Percentiles rank a stretch among this genome's conserved stretches.
phyloP scores from a whole-genome alignment of 2,113 vertebrate genomes.

The Corynorhinus townsendii region DNA sequence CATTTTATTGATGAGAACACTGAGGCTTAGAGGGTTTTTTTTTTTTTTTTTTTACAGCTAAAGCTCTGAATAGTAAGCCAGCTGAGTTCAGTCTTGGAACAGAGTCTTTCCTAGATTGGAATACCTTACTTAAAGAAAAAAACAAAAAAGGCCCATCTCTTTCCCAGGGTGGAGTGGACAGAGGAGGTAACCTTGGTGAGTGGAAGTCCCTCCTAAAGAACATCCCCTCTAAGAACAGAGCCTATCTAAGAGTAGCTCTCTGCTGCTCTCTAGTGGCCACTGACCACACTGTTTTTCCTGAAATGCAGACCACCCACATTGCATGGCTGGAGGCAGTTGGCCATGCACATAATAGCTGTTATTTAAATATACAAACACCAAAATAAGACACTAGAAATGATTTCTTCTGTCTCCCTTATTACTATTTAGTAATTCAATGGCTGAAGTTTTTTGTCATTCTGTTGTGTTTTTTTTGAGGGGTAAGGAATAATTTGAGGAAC shows the following conservation, averaged over 20 bases:
- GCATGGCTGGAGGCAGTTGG: accelerated
- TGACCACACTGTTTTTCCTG: neutral
- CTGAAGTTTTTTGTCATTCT: neutral
- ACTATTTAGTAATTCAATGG: neutral
- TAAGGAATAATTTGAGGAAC: neutral
- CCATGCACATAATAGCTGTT: neutral
- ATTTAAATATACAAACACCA: neutral
- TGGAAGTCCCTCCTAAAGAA: accelerated
- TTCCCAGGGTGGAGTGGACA: accelerated
- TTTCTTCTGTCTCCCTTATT: neutral
- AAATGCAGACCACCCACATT: accelerated
- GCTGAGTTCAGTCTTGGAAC: neutral
- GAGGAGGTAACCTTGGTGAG: neutral
- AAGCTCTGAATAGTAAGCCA: neutral
- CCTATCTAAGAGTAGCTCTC: neutral
- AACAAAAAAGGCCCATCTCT: neutral
- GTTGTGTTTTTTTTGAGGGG: neutral
- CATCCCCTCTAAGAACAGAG: neutral
- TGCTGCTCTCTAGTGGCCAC: slow-evolving; percentile 53
- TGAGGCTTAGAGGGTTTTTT: neutral
- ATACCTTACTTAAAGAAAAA: neutral
- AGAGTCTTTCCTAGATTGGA: neutral
- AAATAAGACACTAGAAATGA: neutral
- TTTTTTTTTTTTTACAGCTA: neutral
- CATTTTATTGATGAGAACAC: neutral